Evolutionary conservation across 2,797 vertebrate genomes (phyloP).

Genomic region (Crenuchus spilurus): DNA sequence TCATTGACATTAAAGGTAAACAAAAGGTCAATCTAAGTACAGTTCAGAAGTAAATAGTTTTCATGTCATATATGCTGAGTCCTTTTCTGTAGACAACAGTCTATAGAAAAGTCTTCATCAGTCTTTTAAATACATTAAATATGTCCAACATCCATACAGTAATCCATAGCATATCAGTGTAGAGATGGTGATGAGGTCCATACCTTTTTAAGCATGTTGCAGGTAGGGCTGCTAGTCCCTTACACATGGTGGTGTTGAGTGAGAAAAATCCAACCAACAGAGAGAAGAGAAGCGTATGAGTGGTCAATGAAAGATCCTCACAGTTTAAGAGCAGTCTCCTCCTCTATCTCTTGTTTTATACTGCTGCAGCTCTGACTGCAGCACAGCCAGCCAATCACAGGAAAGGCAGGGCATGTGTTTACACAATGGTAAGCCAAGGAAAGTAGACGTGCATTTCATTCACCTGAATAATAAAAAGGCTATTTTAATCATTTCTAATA

Average conservation of each 20-base stretch:
- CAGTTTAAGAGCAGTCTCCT: slow-evolving; percentile 60
- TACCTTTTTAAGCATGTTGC: slow-evolving; percentile 94
- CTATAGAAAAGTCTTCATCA: not conserved
- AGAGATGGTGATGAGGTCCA: not conserved
- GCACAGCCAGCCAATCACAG: slow-evolving; percentile 66
- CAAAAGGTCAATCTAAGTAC: not conserved
- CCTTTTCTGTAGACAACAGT: not conserved
- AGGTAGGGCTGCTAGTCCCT: slow-evolving; percentile 89
- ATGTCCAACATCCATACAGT: not conserved
- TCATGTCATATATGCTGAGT: too few relatives aligned
- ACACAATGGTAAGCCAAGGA: not conserved
- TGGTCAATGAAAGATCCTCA: slow-evolving; percentile 39
- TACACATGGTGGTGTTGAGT: slow-evolving; percentile 83
- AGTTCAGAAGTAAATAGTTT: too few relatives aligned
- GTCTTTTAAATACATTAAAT: not conserved
- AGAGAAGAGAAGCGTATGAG: slow-evolving; percentile 15
- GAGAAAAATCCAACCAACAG: slow-evolving; percentile 51
- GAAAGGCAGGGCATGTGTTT: not conserved
- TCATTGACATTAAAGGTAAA: not conserved
- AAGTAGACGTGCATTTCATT: not conserved
- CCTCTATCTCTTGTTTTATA: slow-evolving; percentile 70
- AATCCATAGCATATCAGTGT: not conserved
- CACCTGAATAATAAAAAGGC: not conserved
- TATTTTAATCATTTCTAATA: not conserved
- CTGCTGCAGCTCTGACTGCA: slow-evolving; percentile 46